A percentile compares a stretch with the other conserved stretches of the same genome.
Evolutionary conservation across 2,113 vertebrate genomes (phyloP).

Genomic region (Rhinopomastus cyanomelas): DNA sequence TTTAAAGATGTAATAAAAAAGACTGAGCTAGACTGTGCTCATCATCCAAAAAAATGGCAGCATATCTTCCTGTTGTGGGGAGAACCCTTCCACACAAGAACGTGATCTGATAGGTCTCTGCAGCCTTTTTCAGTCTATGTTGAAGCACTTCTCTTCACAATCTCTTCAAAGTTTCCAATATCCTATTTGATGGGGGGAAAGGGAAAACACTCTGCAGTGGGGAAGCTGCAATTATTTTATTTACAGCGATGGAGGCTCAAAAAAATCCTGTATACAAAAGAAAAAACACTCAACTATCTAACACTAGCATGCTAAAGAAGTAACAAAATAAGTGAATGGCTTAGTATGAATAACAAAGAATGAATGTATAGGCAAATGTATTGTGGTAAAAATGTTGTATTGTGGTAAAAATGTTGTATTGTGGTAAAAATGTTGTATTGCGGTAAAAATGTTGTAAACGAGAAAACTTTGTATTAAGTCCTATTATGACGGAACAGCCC

Average conservation of each 20-base stretch:
- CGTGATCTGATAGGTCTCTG: background rate
- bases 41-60: background rate
- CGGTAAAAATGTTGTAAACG: too few relatives aligned
- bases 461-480: background rate
- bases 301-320: background rate
- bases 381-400: background rate
- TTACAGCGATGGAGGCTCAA: background rate
- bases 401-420: too few relatives aligned
- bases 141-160: background rate
- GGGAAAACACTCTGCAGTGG: background rate
- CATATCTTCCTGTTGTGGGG: fast-evolving
- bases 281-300: background rate
- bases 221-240: background rate
- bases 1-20: background rate
- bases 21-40: background rate
- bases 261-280: background rate
- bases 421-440: too few relatives aligned
- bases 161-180: background rate
- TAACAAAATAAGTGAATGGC: background rate
- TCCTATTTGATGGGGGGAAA: background rate
- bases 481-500: background rate
- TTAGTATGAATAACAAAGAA: background rate
- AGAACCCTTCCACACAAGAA: background rate
- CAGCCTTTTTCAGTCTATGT: background rate
- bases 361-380: background rate